A percentile compares a stretch with the other conserved stretches of the same genome.
These are phyloP conservation scores for Neostethus bicornis DNA, from an alignment of 2,797 vertebrate genomes.

Conservation along the genomic window DNA sequence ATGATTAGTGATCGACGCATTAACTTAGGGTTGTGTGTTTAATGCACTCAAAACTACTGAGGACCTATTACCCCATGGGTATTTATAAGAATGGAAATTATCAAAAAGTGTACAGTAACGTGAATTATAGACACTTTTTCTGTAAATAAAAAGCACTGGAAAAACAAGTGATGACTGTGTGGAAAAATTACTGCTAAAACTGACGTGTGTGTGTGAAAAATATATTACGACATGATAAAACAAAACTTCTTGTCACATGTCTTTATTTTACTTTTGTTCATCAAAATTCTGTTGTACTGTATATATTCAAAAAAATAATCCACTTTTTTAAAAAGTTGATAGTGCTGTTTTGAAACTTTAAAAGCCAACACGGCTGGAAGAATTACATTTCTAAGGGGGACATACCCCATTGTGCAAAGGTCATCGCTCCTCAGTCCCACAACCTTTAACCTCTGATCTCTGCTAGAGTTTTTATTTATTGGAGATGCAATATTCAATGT, in stretches of 20 bases:
- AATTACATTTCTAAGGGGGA: conserved; percentile 82
- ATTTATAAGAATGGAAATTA: conserved; percentile 96
- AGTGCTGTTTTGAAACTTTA: conserved; percentile 15
- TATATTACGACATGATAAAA: conserved; percentile 89
- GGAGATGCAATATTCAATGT: conserved; percentile 76
- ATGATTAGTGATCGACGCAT: conserved; percentile 85
- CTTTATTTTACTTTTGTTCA: conserved; percentile 5
- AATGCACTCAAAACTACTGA: conserved; percentile 94
- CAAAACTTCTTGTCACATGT: conserved; percentile 62
- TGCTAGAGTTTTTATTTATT: conserved; percentile 67
- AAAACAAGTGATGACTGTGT: conserved; percentile 85
- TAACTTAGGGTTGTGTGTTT: conserved; percentile 99
- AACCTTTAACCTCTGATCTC: conserved; percentile 84
- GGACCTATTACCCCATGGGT: conserved; percentile 99
- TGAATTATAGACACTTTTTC: conserved; percentile 92
- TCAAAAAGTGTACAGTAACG: conserved; percentile 94
- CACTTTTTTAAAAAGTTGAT: too few species aligned
- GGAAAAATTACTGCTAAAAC: conserved; percentile 84
- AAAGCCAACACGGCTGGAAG: conserved; percentile 76
- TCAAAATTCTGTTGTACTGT: background rate
- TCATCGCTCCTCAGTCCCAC: conserved; percentile 84
- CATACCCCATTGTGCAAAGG: conserved; percentile 83
- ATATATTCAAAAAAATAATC: too few species aligned
- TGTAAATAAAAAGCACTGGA: conserved; percentile 98
- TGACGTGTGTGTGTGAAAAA: conserved; percentile 83